Evolutionary conservation across 1,140 invertebrate genomes (phyloP), one percentile per base, ranked within the genome.

Genomic region (Cyclina sinensis): DNA sequence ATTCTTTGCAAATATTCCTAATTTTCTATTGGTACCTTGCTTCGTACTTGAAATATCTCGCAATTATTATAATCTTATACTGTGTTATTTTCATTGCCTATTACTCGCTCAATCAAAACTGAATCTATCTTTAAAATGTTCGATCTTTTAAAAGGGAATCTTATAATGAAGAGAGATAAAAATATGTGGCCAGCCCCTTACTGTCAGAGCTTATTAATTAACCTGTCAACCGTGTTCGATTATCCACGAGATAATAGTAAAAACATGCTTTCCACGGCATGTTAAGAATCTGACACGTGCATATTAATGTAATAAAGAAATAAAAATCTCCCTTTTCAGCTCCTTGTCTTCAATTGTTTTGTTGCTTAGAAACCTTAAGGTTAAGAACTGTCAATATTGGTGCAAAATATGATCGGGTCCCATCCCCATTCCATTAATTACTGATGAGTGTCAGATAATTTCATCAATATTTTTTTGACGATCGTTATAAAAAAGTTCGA

Each of bases 341-440:
- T n/a, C 46, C 21, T 4, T 24, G 3, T 74, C 21, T 74, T 5
- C 14, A 24, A 3, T 5, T 27, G 35, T 21, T 11, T 74, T 46
- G 37, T 43, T 27, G 21, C 16, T 24, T 4, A 37, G 11, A 74
- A 4, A 14, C 24, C 70, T 48, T 24, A 2, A 11, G 70, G 70
- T 2, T 27, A 74, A 74, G 11, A 74, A 11, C 24, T 74, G 70
- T 74, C 70, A 39, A 74, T 24, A 18, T 18, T 27, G 39, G 70
- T 74, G 70, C 48, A 74, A 24, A 74, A 48, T 74, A 48, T 74
- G n/a, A 74, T 74, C 12, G 37, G 35, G 65, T 70, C 39, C 70
- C n/a, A 39, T 1, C 9, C 37, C 39, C 35, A 35, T n/a, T 74
- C 43, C 18, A 73, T 73, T 73, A 16, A n/a, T n/a, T 18, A 30